Base-by-base conservation (phyloP, 1,140 invertebrate species). In the Pygmarrhopalites habei region DNA sequence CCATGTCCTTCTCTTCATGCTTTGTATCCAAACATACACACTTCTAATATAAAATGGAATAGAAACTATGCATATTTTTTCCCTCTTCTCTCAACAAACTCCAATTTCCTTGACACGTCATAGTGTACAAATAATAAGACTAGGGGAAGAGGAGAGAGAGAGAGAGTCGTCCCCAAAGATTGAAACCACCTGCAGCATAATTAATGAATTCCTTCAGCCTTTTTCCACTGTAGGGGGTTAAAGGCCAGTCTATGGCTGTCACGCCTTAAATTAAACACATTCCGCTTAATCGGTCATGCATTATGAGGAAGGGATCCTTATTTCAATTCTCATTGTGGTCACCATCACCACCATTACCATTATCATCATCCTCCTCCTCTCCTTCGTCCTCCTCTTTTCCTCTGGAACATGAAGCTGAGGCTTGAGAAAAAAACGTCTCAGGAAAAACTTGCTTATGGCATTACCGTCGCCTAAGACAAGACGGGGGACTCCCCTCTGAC, bases 171-270 rank as follows among this genome's bases (percentile, higher is more conserved):
- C 14, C 46, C 14, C 12, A 21, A 49, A 23, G 46, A 19, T 19
- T 53, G 52, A 62, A 64, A 39, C 64, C 67, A 69, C 67, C 64
- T 69, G 64, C 58, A 60, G 67, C 61, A 66, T 66, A 69, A 69
- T 69, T 69, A 69, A 69, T 69, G 67, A 69, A 69, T 69, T 69
- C 64, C 55, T 66, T 49, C 65, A 49, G 43, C 64, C 63, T 63
- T 63, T 63, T 63, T 63, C 61, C 61, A 63, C 61, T 57, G 52
- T 47, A 63, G 61, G 65, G 65, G 65, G 65, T 67, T 63, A 58
- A 66, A 55, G 65, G 60, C 46, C 52, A 57, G n/a, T n/a, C n/a
- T n/a, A n/a, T n/a, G n/a, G n/a, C n/a, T n/a, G n/a, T n/a, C n/a
- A n/a, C n/a, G 60, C 60, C 60, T 60, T 69, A 66, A 66, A 69